Percentiles rank a stretch among this genome's conserved stretches.
phyloP scores from a whole-genome alignment of 2,888 invertebrate species.

The Drosophila dives region DNA sequence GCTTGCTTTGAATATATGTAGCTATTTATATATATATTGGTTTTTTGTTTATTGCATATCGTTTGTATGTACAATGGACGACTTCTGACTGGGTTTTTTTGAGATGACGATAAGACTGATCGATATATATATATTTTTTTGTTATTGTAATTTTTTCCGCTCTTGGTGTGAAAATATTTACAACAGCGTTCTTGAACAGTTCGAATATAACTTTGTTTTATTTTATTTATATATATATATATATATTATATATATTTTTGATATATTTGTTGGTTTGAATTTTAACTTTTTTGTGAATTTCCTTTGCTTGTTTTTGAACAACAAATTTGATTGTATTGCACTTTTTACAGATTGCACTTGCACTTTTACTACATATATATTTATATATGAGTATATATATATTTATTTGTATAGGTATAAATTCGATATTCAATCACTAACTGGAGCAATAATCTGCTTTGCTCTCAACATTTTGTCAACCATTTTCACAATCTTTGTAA shows the following conservation, averaged over 20 bases:
- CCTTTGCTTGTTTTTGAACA: slow-evolving; percentile 59
- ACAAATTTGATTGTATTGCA: slow-evolving; percentile 33
- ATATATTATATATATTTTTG: slow-evolving; percentile 35
- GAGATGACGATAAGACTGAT: slow-evolving; percentile 26
- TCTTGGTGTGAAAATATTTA: slow-evolving; percentile 76
- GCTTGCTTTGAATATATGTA: slow-evolving; percentile 24
- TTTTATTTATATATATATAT: slow-evolving; percentile 15
- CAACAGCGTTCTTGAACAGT: slow-evolving; percentile 74
- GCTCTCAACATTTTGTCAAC: slow-evolving; percentile 62
- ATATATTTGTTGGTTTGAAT: slow-evolving; percentile 58
- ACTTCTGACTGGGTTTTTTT: slow-evolving; percentile 26
- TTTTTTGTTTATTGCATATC: slow-evolving; percentile 26
- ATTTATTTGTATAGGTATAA: slow-evolving; percentile 13
- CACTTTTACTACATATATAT: slow-evolving; percentile 61
- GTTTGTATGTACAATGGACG: slow-evolving; percentile 70
- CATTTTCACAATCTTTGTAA: slow-evolving; percentile 78
- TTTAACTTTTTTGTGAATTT: slow-evolving; percentile 73
- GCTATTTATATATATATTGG: not conserved
- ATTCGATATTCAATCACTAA: slow-evolving; percentile 46
- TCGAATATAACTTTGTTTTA: slow-evolving; percentile 26
- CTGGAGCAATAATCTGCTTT: slow-evolving; percentile 40
- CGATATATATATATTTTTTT: slow-evolving; percentile 11
- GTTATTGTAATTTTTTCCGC: slow-evolving; percentile 39
- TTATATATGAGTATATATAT: slow-evolving; percentile 28
- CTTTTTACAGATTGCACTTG: slow-evolving; percentile 58